Conservation (phyloP, 2,113 vertebrate species). For the Chauna torquata region DNA sequence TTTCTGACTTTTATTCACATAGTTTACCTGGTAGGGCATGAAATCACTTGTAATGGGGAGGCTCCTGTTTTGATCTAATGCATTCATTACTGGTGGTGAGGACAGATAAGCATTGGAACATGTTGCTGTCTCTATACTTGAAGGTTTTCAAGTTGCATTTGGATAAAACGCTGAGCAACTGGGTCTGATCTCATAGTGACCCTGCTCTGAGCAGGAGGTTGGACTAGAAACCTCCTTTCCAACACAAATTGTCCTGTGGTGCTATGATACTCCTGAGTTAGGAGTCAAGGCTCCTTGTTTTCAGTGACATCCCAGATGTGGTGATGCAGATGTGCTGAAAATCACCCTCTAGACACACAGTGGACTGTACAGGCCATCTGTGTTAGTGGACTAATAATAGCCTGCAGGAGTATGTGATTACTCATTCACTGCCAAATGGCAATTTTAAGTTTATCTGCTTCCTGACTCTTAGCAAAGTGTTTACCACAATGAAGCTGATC, state of each 20-base stretch:
- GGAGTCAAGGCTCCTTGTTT: background rate
- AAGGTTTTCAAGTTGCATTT: background rate
- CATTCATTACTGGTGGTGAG: background rate
- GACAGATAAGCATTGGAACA: background rate
- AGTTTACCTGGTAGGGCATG: background rate
- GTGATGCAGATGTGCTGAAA: background rate
- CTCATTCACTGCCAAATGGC: background rate
- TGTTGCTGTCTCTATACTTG: background rate
- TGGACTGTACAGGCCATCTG: background rate
- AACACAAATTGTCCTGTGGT: background rate
- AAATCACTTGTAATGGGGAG: background rate
- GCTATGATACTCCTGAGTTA: accelerated
- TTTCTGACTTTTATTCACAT: background rate
- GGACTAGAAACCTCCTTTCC: background rate
- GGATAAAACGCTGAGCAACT: background rate
- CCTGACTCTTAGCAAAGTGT: background rate
- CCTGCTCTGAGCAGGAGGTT: background rate
- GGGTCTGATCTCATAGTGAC: background rate
- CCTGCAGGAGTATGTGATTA: background rate
- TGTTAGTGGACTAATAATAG: background rate
- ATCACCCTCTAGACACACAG: background rate
- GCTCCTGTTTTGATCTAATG: background rate
- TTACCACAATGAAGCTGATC: background rate
- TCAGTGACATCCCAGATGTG: background rate
- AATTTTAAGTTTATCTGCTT: background rate